These are phyloP conservation scores for Lamprologus speciosus DNA, from an alignment of 2,113 vertebrate genomes.

Conservation along the genomic window DNA sequence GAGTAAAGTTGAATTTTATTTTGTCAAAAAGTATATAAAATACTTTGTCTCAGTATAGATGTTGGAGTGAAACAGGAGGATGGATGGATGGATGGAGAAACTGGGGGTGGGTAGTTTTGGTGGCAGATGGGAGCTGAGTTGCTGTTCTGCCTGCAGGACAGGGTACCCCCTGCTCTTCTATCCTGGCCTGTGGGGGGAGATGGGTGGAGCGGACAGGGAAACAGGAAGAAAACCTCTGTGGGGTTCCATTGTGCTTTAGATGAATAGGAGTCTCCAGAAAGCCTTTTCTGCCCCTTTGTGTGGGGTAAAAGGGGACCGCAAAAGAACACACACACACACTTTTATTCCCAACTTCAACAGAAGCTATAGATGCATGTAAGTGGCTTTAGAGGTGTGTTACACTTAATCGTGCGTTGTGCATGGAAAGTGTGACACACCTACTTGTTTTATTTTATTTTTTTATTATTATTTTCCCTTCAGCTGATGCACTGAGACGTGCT, in stretches of 20 bases:
- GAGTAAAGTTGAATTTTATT: background rate
- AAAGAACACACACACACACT: conserved; percentile 27
- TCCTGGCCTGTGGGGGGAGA: conserved; percentile 57
- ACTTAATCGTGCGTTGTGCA: background rate
- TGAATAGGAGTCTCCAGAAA: conserved; percentile 72
- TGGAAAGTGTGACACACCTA: background rate
- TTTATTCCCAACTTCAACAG: conserved; percentile 35
- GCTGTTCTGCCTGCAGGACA: conserved; percentile 34
- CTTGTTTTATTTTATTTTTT: background rate
- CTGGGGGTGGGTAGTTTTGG: conserved; percentile 34
- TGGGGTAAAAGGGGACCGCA: conserved; percentile 56
- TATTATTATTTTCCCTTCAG: background rate
- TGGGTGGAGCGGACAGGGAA: conserved; percentile 70
- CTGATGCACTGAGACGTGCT: conserved; percentile 10
- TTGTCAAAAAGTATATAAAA: background rate
- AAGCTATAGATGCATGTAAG: background rate
- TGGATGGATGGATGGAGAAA: conserved; percentile 4
- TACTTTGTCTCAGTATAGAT: background rate
- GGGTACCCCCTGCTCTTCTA: conserved; percentile 50
- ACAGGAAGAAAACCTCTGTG: conserved; percentile 74
- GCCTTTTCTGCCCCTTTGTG: conserved; percentile 67
- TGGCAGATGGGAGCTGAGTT: conserved; percentile 69
- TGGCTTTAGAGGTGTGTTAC: background rate
- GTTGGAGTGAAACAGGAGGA: background rate
- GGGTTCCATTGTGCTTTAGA: conserved; percentile 73